Conservation (phyloP, 2,797 vertebrate genomes). For the Heteromormyrus szaboi region DNA sequence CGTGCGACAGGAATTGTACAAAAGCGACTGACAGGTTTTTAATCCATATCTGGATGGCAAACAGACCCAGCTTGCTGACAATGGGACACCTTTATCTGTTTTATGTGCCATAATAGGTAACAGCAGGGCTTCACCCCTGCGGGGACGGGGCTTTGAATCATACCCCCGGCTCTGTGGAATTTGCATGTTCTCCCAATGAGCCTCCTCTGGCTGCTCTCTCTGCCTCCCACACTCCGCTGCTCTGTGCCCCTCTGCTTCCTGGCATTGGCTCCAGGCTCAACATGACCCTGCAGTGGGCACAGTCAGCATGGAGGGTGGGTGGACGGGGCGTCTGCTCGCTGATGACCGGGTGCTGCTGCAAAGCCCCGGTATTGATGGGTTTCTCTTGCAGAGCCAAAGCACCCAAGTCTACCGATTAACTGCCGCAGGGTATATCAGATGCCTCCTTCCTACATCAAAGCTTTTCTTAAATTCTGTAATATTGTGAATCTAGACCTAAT, state of each 20-base stretch:
- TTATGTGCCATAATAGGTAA: neutral
- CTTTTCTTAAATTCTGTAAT: neutral
- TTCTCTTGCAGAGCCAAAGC: neutral
- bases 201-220: neutral
- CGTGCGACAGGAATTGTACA: neutral
- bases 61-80: neutral
- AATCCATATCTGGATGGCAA: neutral
- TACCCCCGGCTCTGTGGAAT: neutral
- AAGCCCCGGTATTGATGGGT: neutral
- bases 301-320: neutral
- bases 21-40: neutral
- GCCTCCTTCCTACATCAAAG: neutral
- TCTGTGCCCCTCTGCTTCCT: neutral
- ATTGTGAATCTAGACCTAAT: neutral
- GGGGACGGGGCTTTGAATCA: neutral
- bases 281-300: neutral
- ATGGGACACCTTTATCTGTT: neutral
- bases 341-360: neutral
- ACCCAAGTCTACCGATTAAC: neutral
- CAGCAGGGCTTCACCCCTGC: neutral
- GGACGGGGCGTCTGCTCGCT: neutral
- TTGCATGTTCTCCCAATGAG: neutral
- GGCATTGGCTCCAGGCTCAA: neutral
- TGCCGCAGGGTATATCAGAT: neutral
- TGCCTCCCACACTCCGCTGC: neutral